A percentile compares a stretch with the other conserved stretches of the same genome.
These are phyloP conservation scores for Riptortus pedestris DNA, from an alignment of 1,140 invertebrate genomes.

Conservation along the genomic window DNA sequence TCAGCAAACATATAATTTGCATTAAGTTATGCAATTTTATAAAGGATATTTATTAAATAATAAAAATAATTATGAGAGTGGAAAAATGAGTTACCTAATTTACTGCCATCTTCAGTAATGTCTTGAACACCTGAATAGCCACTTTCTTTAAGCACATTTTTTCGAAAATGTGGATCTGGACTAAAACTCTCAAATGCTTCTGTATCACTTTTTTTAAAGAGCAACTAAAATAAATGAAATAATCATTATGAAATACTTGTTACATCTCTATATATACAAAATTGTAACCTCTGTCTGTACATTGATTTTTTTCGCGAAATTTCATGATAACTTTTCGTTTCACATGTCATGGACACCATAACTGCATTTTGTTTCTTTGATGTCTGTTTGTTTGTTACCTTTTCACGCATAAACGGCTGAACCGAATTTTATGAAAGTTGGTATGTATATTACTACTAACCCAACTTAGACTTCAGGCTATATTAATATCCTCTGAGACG, in stretches of 20 bases:
- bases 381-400: too few species aligned
- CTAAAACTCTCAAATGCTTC: slow-evolving; percentile 48
- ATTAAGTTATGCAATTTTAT: slow-evolving; percentile 3
- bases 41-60: not conserved
- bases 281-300: too few species aligned
- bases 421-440: too few species aligned
- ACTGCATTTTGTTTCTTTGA: too few species aligned
- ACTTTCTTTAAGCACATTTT: slow-evolving; percentile 53
- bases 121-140: slow-evolving; percentile 31
- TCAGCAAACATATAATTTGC: too few species aligned
- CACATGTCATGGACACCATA: too few species aligned
- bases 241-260: not conserved
- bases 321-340: too few species aligned
- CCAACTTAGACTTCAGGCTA: too few species aligned
- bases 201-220: slow-evolving; percentile 54
- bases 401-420: too few species aligned
- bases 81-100: slow-evolving; percentile 36
- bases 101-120: slow-evolving; percentile 33
- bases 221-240: slow-evolving; percentile 43
- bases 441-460: too few species aligned
- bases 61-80: not conserved
- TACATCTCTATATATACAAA: slow-evolving; percentile 9
- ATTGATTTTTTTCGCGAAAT: too few species aligned
- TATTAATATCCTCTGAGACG: too few species aligned
- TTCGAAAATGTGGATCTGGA: slow-evolving; percentile 57